These are phyloP conservation scores for Barypeithes pellucidus DNA, from an alignment of 2,888 invertebrate genomes.

Conservation along the genomic window DNA sequence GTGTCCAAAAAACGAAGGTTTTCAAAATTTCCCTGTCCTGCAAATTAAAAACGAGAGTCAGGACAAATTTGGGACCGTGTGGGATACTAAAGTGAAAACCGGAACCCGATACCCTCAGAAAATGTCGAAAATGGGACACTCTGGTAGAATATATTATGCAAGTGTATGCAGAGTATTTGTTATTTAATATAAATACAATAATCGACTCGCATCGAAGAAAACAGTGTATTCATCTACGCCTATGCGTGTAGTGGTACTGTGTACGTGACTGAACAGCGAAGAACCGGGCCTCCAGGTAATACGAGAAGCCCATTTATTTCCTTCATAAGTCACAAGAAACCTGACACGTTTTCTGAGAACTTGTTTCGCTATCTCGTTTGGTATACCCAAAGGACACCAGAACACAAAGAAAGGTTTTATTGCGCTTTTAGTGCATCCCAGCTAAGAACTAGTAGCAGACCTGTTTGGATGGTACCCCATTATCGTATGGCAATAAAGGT, in stretches of 20 bases:
- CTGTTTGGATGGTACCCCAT: not conserved
- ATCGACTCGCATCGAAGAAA: too few relatives aligned
- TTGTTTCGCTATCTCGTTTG: constrained; percentile 46
- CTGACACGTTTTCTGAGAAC: constrained; percentile 56
- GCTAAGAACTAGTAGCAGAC: constrained; percentile 37
- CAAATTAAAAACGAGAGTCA: too few relatives aligned
- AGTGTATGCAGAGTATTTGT: too few relatives aligned
- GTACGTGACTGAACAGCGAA: constrained; percentile 43
- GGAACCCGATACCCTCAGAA: too few relatives aligned
- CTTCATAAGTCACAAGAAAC: constrained; percentile 56
- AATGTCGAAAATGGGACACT: too few relatives aligned
- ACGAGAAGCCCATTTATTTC: constrained; percentile 44
- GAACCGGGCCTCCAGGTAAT: constrained; percentile 40
- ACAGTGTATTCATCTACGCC: too few relatives aligned
- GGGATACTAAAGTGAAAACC: too few relatives aligned
- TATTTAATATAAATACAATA: too few relatives aligned
- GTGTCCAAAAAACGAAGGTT: too few relatives aligned
- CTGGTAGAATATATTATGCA: too few relatives aligned
- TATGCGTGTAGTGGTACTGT: constrained; percentile 26
- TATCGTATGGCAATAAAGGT: not conserved
- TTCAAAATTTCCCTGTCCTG: too few relatives aligned
- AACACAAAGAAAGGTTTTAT: constrained; percentile 30
- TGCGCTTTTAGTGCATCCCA: constrained; percentile 14
- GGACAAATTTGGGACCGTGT: too few relatives aligned
- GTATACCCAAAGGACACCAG: constrained; percentile 29